A percentile compares a stretch with the other conserved stretches of the same genome.
These are phyloP conservation scores for Drosophila grimshawi DNA, from an alignment of 1,140 invertebrate genomes.

Conservation along the genomic window DNA sequence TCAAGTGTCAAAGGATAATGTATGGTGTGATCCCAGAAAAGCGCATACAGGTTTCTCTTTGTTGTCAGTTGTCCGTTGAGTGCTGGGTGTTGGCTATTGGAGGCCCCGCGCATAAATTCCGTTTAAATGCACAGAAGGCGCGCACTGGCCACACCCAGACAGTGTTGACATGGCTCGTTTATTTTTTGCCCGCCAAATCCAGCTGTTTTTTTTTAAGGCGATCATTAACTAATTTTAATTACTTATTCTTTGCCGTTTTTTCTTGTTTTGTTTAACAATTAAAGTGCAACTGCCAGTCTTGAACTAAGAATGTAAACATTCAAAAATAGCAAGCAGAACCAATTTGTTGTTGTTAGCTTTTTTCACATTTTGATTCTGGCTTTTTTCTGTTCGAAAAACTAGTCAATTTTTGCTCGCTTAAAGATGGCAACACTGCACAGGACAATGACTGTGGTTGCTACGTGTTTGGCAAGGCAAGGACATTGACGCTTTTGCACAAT, in stretches of 20 bases:
- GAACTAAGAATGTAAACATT: too few species aligned
- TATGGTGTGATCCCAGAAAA: conserved; percentile 8
- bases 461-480: conserved; percentile 30
- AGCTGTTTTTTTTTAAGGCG: too few species aligned
- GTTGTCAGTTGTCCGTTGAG: background rate
- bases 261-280: too few species aligned
- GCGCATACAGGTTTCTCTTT: conserved; percentile 16
- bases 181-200: too few species aligned
- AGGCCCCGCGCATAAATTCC: conserved; percentile 42
- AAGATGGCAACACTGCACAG: background rate
- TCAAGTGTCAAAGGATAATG: conserved; percentile 20
- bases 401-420: background rate
- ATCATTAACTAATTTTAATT: background rate
- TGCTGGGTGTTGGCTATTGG: background rate
- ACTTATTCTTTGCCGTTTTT: background rate
- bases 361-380: too few species aligned
- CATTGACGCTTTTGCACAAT: conserved; percentile 10
- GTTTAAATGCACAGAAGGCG: conserved; percentile 42
- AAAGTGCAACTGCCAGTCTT: too few species aligned
- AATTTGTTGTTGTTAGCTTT: too few species aligned
- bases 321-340: too few species aligned
- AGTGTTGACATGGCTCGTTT: too few species aligned
- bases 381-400: too few species aligned
- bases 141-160: conserved; percentile 55
- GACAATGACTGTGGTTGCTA: conserved; percentile 10